Evolutionary conservation across 2,888 invertebrate genomes (phyloP).

Genomic region (Mimachlamys varia): DNA sequence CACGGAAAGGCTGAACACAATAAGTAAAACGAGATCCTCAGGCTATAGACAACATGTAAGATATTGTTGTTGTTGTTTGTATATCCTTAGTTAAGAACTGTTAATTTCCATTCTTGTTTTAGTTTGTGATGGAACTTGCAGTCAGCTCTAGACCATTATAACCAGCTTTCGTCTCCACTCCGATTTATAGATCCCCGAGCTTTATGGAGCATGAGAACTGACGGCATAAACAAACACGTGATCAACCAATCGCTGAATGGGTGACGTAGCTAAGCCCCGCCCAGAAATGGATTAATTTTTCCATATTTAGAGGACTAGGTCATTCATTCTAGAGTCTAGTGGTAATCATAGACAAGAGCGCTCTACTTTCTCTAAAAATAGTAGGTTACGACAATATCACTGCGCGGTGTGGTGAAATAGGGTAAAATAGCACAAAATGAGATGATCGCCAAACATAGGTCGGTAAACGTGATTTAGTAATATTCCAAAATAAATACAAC

Average conservation of each 20-base stretch:
- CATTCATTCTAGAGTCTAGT: slow-evolving; percentile 8
- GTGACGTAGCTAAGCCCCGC: slow-evolving; percentile 27
- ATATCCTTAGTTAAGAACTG: slow-evolving; percentile 9
- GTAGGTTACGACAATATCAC: slow-evolving; percentile 27
- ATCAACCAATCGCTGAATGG: neutral
- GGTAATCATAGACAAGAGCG: slow-evolving; percentile 28
- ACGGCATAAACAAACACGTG: slow-evolving; percentile 28
- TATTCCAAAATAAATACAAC: neutral
- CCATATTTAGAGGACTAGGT: slow-evolving; percentile 36
- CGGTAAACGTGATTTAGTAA: neutral
- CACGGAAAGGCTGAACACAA: neutral
- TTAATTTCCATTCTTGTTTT: neutral
- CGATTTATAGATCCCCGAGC: neutral
- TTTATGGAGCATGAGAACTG: slow-evolving; percentile 33
- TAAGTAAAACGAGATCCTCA: neutral
- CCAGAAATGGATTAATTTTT: neutral
- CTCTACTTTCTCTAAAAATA: slow-evolving; percentile 34
- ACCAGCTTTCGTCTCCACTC: neutral
- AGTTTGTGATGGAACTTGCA: neutral
- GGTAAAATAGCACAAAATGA: neutral
- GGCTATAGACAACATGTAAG: neutral
- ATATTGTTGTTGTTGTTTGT: slow-evolving; percentile 1
- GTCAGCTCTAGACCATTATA: slow-evolving; percentile 10
- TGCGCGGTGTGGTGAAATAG: neutral
- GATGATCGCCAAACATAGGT: neutral